Base-by-base conservation (phyloP, 2,113 vertebrate genomes). In the Tetrao urogallus region DNA sequence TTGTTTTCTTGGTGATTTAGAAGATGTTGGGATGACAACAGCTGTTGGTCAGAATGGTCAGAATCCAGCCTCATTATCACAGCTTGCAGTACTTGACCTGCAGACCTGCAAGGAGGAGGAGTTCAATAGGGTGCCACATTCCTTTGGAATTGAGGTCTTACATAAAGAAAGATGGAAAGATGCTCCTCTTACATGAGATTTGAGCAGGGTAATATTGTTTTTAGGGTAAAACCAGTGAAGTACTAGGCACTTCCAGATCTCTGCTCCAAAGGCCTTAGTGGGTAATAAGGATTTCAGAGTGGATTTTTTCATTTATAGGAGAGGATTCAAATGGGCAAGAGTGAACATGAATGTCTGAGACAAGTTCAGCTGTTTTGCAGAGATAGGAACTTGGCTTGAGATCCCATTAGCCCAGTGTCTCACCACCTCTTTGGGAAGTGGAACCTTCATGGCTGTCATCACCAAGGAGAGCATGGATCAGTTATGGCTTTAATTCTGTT, bases 51-150 rank as follows among this genome's bases (percentile, higher is more conserved):
- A 86, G 91, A 81, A 86, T 94, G 93, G 94, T 94, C 91, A 96
- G 92, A 66, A 90, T 82, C 82, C 65, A 94, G 88, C 73, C 73
- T 95, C 45, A 82, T 95, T 96, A 92, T 97, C 92, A 94, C 95
- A 95, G 92, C 95, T 95, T 34, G 82, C 93, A 95, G 95, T 95
- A 95, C 82, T 96, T 96, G 94, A 96, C 96, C 86, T 61, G 76
- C 42, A 94, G 94, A 95, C 92, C 96, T 95, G 95, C 92, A 95
- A 90, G 93, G 47, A 94, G 91, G 87, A 92, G 91, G 86, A 77
- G 75, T 94, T 65, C 91, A 91, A 2, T 86, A 95, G 86, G 80
- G 92, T 95, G 86, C 96, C 90, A 93, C n/a, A 86, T 91, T 94
- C 90, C 86, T 81, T 96, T 76, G 81, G 94, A 95, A 86, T 92